Evolutionary conservation across 2,113 vertebrate species (phyloP).

Genomic region (Catharus minimus): DNA sequence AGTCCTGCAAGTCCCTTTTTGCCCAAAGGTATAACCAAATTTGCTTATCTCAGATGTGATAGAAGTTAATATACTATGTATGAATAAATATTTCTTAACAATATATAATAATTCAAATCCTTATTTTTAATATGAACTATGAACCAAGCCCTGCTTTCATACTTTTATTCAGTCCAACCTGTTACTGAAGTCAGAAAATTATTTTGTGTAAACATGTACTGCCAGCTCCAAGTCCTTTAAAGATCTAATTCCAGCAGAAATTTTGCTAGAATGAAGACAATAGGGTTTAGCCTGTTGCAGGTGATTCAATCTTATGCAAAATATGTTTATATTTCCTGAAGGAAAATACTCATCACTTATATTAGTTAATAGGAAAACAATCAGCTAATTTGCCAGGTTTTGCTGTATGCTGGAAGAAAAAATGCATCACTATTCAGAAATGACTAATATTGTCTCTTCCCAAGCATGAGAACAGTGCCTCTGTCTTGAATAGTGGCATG

Average conservation of each 20-base stretch:
- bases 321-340: slow-evolving; percentile 19
- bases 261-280: background rate
- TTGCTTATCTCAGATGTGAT: background rate
- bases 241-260: background rate
- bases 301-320: background rate
- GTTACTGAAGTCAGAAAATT: background rate
- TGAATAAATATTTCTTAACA: background rate
- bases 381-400: background rate
- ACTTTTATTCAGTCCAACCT: background rate
- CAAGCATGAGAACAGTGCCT: background rate
- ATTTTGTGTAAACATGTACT: background rate
- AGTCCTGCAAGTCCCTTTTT: background rate
- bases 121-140: background rate
- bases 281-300: background rate
- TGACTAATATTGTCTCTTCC: background rate
- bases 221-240: background rate
- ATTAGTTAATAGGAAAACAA: slow-evolving; percentile 8
- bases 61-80: background rate
- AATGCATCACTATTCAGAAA: background rate
- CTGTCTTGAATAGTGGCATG: background rate
- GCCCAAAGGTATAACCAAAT: background rate
- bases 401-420: background rate
- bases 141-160: background rate
- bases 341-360: background rate
- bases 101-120: background rate